phyloP scores from a whole-genome alignment of 2,797 vertebrate species.

The Australoheros facetus region DNA sequence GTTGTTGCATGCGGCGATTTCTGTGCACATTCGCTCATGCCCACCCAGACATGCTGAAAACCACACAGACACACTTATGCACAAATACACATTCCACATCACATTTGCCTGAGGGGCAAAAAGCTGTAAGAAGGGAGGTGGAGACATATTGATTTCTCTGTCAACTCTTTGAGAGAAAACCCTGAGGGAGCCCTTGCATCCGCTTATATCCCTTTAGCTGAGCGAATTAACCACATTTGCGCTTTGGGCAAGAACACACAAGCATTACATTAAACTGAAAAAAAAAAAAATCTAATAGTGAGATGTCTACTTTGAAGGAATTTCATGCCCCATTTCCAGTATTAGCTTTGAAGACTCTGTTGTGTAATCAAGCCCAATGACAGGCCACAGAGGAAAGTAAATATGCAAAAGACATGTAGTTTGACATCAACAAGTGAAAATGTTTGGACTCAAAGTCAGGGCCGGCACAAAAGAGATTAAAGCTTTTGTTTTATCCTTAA shows the following conservation, averaged over 20 bases:
- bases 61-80: constrained; percentile 23
- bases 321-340: constrained; percentile 49
- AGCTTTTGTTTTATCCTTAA: constrained; percentile 47
- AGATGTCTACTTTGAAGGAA: constrained; percentile 45
- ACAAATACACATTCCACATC: constrained; percentile 29
- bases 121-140: constrained; percentile 36
- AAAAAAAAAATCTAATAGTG: constrained; percentile 26
- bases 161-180: constrained; percentile 58
- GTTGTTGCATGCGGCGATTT: constrained; percentile 4
- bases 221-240: constrained; percentile 59
- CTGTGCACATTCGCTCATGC: neutral
- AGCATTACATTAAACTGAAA: constrained; percentile 16
- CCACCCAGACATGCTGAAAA: constrained; percentile 19
- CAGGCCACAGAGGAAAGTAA: constrained; percentile 4
- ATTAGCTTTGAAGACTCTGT: constrained; percentile 42
- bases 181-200: constrained; percentile 61
- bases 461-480: constrained; percentile 32
- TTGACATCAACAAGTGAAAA: constrained; percentile 41
- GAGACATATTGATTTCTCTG: constrained; percentile 67
- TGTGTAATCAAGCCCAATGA: constrained; percentile 36
- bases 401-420: constrained; percentile 16
- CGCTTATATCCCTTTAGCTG: constrained; percentile 44
- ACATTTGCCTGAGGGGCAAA: constrained; percentile 45
- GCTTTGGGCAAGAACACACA: constrained; percentile 46
- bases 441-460: constrained; percentile 13